Conservation (phyloP, 2,888 invertebrate species). For the Tanypteryx hageni region DNA sequence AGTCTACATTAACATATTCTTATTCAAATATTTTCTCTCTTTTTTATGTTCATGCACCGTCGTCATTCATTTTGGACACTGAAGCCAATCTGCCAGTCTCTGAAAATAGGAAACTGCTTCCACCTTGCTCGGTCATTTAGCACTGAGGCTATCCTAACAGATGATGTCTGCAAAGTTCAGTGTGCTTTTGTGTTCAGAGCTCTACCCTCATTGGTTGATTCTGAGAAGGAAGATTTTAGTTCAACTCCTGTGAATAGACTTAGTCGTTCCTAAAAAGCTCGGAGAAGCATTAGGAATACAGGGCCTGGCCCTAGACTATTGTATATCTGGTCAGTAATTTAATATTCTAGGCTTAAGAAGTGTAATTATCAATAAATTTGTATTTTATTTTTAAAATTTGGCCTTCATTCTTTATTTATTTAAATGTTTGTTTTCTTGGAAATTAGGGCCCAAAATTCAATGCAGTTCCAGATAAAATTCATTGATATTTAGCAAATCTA, state of each 20-base stretch:
- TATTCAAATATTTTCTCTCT: neutral
- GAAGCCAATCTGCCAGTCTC: conserved; percentile 76
- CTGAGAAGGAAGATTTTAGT: conserved; percentile 57
- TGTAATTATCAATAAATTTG: conserved; percentile 57
- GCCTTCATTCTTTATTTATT: neutral
- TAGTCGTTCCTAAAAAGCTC: conserved; percentile 35
- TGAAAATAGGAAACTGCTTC: conserved; percentile 76
- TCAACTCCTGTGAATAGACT: conserved; percentile 41
- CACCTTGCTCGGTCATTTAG: conserved; percentile 74
- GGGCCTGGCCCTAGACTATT: conserved; percentile 61
- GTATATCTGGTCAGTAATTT: conserved; percentile 61
- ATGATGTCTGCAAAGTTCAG: conserved; percentile 77
- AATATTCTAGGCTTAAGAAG: conserved; percentile 59
- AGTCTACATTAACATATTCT: too few relatives aligned
- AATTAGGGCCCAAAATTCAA: too few relatives aligned
- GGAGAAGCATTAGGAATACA: neutral
- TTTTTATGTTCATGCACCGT: neutral
- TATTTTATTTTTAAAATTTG: conserved; percentile 37
- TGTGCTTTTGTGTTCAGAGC: conserved; percentile 76
- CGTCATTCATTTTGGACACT: neutral
- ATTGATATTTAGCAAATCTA: too few relatives aligned
- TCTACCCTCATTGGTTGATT: conserved; percentile 70
- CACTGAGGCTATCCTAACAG: conserved; percentile 74
- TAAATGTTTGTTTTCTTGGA: too few relatives aligned
- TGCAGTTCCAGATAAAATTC: too few relatives aligned